A percentile compares a stretch with the other conserved stretches of the same genome.
These are phyloP conservation scores for Tetranychus piercei DNA, from an alignment of 2,888 invertebrate species.

Conservation along the genomic window DNA sequence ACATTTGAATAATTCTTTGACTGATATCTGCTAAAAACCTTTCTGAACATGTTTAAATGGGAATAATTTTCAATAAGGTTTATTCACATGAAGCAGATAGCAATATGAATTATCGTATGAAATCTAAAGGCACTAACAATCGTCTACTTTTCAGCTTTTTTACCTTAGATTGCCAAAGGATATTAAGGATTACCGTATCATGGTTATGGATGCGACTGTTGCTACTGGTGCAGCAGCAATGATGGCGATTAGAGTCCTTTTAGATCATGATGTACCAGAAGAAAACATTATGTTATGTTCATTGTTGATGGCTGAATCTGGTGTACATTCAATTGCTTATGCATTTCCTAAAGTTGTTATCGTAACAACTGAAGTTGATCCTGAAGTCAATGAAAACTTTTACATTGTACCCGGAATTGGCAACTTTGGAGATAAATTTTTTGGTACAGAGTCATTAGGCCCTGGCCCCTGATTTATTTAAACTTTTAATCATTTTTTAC, in stretches of 20 bases:
- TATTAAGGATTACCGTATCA: slow-evolving; percentile 81
- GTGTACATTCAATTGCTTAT: slow-evolving; percentile 94
- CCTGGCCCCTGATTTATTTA: too few species aligned
- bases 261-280: slow-evolving; percentile 94
- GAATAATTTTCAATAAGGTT: too few species aligned
- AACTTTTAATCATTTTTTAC: too few species aligned
- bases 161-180: slow-evolving; percentile 90
- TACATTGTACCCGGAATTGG: slow-evolving; percentile 96
- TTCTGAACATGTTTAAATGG: too few species aligned
- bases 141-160: too few species aligned
- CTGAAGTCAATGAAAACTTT: slow-evolving; percentile 88
- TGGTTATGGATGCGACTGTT: slow-evolving; percentile 96
- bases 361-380: slow-evolving; percentile 87
- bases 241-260: slow-evolving; percentile 91
- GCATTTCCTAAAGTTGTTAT: slow-evolving; percentile 90
- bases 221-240: slow-evolving; percentile 93
- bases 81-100: too few species aligned
- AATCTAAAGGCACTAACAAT: too few species aligned
- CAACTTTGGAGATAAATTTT: slow-evolving; percentile 92
- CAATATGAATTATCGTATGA: too few species aligned
- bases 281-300: slow-evolving; percentile 77
- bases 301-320: slow-evolving; percentile 83
- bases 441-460: slow-evolving; percentile 56
- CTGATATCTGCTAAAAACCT: too few species aligned
- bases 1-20: too few species aligned